Evolutionary conservation across 1,140 invertebrate species (phyloP).

Genomic region (Piezodorus guildinii): DNA sequence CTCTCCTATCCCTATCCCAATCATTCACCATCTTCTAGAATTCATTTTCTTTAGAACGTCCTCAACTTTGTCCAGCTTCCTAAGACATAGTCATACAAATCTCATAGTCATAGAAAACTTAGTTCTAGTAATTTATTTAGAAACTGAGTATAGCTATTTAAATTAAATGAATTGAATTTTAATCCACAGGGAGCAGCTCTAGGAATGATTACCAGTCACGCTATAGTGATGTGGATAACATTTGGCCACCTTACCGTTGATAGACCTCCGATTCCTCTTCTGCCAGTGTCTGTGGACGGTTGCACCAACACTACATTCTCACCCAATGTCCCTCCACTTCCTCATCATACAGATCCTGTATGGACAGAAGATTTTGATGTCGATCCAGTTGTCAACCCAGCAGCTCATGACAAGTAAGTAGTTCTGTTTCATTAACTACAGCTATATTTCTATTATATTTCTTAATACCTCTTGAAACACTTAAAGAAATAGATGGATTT

Average conservation of each 20-base stretch:
- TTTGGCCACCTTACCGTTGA: constrained; percentile 44
- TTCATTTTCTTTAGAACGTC: too few species aligned
- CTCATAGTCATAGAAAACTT: too few species aligned
- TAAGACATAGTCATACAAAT: too few species aligned
- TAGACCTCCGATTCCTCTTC: constrained; percentile 34
- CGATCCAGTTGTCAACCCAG: constrained; percentile 25
- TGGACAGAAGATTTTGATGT: constrained; percentile 23
- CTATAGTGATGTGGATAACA: constrained; percentile 52
- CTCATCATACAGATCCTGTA: constrained; percentile 16
- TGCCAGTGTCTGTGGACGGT: constrained; percentile 46
- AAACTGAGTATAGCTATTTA: too few species aligned
- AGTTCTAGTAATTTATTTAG: too few species aligned
- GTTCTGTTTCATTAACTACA: too few species aligned
- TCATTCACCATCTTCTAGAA: too few species aligned
- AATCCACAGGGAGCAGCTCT: constrained; percentile 41
- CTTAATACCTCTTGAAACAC: neutral
- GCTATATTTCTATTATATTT: too few species aligned
- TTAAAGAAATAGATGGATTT: too few species aligned
- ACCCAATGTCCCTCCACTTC: constrained; percentile 34
- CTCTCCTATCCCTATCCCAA: too few species aligned
- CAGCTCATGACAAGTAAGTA: constrained; percentile 24
- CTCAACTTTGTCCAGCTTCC: too few species aligned
- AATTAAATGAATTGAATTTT: too few species aligned
- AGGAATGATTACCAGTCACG: constrained; percentile 53
- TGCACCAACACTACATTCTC: constrained; percentile 55